Conservation (phyloP, 1,140 invertebrate genomes). For the Aphidius gifuensis region DNA sequence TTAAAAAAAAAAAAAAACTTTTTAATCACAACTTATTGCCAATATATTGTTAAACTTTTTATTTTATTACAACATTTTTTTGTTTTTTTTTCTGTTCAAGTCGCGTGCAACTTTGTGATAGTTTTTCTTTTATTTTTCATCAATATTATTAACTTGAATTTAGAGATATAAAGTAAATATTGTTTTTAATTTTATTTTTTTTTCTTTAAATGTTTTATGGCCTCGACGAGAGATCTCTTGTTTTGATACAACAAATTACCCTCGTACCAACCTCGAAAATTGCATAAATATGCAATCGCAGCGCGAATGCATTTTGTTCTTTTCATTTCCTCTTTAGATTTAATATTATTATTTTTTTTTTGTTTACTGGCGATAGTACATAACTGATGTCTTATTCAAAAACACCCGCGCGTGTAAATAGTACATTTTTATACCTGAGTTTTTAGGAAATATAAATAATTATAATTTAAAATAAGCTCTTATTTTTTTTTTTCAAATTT, state of each 20-base stretch:
- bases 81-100: too few species aligned
- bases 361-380: too few species aligned
- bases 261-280: neutral
- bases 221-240: constrained; percentile 2
- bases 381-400: neutral
- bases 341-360: too few species aligned
- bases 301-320: too few species aligned
- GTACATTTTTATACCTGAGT: constrained; percentile 33
- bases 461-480: constrained; percentile 15
- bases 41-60: too few species aligned
- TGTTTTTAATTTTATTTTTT: too few species aligned
- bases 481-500: neutral
- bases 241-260: constrained; percentile 11
- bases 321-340: neutral
- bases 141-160: too few species aligned
- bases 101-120: constrained; percentile 13
- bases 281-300: too few species aligned
- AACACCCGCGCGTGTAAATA: constrained; percentile 27
- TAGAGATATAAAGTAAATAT: too few species aligned
- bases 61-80: too few species aligned
- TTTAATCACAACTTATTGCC: neutral
- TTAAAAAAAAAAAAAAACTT: neutral
- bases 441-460: constrained; percentile 30
- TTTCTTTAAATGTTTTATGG: too few species aligned
- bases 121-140: constrained; percentile 1